Evolutionary conservation across 1,140 invertebrate species (phyloP).

Genomic region (Drosophila persimilis): DNA sequence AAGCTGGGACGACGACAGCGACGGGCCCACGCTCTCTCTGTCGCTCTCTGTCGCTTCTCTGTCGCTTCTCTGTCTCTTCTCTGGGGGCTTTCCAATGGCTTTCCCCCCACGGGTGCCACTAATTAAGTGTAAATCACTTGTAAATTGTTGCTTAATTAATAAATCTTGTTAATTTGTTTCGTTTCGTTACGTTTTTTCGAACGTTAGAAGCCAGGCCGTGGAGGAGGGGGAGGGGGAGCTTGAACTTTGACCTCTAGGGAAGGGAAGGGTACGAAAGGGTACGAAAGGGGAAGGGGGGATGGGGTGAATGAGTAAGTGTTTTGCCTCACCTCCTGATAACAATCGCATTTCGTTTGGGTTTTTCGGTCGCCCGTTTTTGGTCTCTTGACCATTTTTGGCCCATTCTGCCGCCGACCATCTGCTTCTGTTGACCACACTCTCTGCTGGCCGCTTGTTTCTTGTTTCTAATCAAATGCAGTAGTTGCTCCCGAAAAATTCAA

Average conservation of each 20-base stretch:
- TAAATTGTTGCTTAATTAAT: constrained; percentile 71
- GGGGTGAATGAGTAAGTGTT: constrained; percentile 9
- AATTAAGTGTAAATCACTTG: constrained; percentile 81
- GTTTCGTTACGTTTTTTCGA: not conserved
- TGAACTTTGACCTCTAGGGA: constrained; percentile 56
- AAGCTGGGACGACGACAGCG: constrained; percentile 46
- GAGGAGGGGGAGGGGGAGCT: constrained; percentile 1
- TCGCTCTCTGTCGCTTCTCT: too few species aligned
- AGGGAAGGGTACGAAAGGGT: not conserved
- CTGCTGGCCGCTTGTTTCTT: constrained; percentile 16
- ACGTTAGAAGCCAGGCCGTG: not conserved
- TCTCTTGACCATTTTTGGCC: constrained; percentile 36
- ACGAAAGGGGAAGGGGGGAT: too few species aligned
- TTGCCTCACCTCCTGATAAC: constrained; percentile 36
- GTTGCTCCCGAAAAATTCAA: constrained; percentile 82
- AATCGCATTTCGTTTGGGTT: constrained; percentile 41
- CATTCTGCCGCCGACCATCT: constrained; percentile 27
- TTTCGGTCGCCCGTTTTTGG: constrained; percentile 22
- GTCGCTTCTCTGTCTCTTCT: not conserved
- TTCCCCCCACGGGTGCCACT: constrained; percentile 51
- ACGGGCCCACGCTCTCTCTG: constrained; percentile 30
- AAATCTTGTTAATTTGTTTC: constrained; percentile 65
- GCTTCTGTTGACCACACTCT: constrained; percentile 34
- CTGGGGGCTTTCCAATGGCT: constrained; percentile 40
- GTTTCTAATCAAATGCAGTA: constrained; percentile 80